Evolutionary conservation across 2,888 invertebrate genomes (phyloP).

Genomic region (Lasius platythorax): DNA sequence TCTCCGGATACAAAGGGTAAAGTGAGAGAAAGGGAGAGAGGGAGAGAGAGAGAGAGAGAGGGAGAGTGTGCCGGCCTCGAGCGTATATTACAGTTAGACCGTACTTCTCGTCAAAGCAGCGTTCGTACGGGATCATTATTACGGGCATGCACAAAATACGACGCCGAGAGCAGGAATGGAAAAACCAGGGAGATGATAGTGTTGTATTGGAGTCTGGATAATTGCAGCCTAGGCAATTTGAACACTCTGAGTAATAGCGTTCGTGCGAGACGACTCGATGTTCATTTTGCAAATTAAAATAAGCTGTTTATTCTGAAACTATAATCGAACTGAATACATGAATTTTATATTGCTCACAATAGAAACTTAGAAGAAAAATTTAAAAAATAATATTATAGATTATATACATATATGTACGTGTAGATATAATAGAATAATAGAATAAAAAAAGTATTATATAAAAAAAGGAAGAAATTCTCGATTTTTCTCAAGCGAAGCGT

Average conservation of each 20-base stretch:
- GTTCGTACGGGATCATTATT: constrained; percentile 39
- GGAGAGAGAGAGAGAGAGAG: background rate
- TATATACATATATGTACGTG: background rate
- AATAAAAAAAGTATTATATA: background rate
- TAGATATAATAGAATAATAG: background rate
- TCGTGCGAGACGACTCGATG: background rate
- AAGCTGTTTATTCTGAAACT: background rate
- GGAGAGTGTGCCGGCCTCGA: background rate
- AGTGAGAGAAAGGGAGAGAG: background rate
- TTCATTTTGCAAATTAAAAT: constrained; percentile 5
- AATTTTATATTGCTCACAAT: background rate
- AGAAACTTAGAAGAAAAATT: background rate
- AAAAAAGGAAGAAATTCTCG: background rate
- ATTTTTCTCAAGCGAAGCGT: background rate
- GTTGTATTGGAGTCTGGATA: constrained; percentile 22
- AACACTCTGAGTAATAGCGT: background rate
- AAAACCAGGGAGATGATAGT: constrained; percentile 28
- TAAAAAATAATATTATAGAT: background rate
- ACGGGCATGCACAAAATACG: constrained; percentile 38
- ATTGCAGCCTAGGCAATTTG: constrained; percentile 14
- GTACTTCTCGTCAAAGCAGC: constrained; percentile 41
- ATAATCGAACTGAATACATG: background rate
- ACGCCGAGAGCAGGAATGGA: constrained; percentile 13
- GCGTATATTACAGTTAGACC: constrained; percentile 44
- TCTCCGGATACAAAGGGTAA: constrained; percentile 57